Conservation (phyloP, 2,888 invertebrate genomes). For the Griposia aprilina region DNA sequence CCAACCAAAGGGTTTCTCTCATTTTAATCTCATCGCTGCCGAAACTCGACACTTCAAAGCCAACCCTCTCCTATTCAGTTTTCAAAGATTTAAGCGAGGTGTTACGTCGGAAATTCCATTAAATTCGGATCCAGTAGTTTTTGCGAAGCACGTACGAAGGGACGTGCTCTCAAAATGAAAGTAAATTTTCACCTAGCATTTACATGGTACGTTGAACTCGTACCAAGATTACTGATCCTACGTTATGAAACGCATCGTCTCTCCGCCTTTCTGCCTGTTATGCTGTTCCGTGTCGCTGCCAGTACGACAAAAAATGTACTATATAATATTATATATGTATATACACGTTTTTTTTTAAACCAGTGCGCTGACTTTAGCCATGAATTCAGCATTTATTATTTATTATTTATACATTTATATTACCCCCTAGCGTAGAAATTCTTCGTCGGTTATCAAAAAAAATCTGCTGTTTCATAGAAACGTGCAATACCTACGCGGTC, state of each 20-base stretch:
- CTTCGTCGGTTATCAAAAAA: too few species aligned
- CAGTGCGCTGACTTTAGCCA: too few species aligned
- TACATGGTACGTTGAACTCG: constrained; percentile 24
- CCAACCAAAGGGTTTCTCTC: too few species aligned
- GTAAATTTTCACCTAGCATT: constrained; percentile 53
- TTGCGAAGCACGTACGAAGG: constrained; percentile 53
- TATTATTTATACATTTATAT: too few species aligned
- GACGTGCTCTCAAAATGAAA: constrained; percentile 53
- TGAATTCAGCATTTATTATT: too few species aligned
- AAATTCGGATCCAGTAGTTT: constrained; percentile 60
- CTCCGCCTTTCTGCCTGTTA: neutral
- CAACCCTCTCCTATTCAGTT: constrained; percentile 27
- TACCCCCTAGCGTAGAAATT: too few species aligned
- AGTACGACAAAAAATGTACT: neutral
- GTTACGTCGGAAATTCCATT: constrained; percentile 55
- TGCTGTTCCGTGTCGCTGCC: neutral
- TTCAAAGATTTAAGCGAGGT: constrained; percentile 57
- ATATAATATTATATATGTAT: too few species aligned
- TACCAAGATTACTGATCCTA: neutral
- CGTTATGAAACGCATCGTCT: neutral
- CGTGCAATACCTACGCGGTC: too few species aligned
- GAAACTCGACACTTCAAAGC: constrained; percentile 20
- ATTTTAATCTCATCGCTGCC: constrained; percentile 3
- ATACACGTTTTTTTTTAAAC: too few species aligned
- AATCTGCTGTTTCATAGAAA: too few species aligned